Base-by-base conservation (phyloP, 2,888 invertebrate species). In the Mimumesa dahlbomi region DNA sequence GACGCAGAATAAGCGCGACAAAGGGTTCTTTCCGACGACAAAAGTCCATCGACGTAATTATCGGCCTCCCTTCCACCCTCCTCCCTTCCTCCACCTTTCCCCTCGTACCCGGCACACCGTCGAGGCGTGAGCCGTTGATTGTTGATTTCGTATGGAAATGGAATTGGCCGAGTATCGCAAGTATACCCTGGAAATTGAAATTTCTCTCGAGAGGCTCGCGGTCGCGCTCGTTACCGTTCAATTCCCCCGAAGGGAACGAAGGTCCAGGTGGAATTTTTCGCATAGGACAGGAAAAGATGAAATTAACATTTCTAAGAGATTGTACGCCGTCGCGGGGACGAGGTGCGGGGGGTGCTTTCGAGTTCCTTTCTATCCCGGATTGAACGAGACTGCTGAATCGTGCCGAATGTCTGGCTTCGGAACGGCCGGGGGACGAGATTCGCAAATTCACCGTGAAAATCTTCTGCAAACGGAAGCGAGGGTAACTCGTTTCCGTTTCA, bases 401-500 rank as follows among this genome's bases (percentile, higher is more conserved):
- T 49, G 65, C 48, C 53, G 77, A 68, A 74, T 58, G 63, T 63
- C 71, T 76, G 53, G 61, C 18, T 48, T 42, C 22, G 21, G 22
- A 46, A 2, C 57, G 38, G 43, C 22, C 62, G 45, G 46, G 52
- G 29, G 22, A 54, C 66, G 68, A 63, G 52, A 75, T 67, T 76
- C 77, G 79, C 71, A 83, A 85, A 85, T 82, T 84, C 80, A 74
- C 81, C 82, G 81, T 82, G 75, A 85, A n/a, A 85, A 84, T 84
- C 84, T 86, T 85, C 74, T 69, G 79, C 79, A 85, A 85, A 84
- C 83, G 84, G 80, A 80, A 81, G 81, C 77, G 73, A 84, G n/a
- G 82, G 80, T 82, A 83, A 83, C 84, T 85, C 84, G 85, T 84
- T 86, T 84, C 81, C 84, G 84, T 85, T 83, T 84, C 77, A 79